These are phyloP conservation scores for Hippopotamus amphibius DNA, from an alignment of 2,113 vertebrate genomes.

Conservation along the genomic window DNA sequence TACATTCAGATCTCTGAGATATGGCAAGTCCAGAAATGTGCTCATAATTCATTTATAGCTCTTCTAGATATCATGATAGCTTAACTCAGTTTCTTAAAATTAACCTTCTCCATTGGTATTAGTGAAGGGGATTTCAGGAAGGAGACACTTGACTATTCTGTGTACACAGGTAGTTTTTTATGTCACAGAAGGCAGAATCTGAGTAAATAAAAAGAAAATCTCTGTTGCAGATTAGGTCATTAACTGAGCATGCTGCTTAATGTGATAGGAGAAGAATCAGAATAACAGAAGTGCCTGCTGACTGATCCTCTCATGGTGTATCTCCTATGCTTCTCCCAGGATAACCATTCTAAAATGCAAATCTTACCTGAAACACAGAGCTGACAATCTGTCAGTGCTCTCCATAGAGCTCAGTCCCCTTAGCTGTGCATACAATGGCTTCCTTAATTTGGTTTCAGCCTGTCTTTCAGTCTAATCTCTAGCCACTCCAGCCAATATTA, in stretches of 20 bases:
- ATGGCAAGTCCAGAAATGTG: neutral
- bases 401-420: no score
- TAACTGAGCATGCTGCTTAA: neutral
- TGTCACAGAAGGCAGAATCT: neutral
- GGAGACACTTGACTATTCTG: neutral
- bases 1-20: neutral
- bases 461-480: neutral
- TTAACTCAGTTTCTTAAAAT: slow-evolving; percentile 56
- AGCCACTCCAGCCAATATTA: neutral
- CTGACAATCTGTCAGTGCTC: neutral
- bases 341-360: neutral
- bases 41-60: slow-evolving; percentile 58
- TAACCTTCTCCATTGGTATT: slow-evolving; percentile 45
- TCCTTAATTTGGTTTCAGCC: neutral
- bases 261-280: neutral
- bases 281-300: neutral
- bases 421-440: neutral
- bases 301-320: neutral
- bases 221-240: neutral
- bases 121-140: slow-evolving; percentile 55
- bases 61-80: neutral
- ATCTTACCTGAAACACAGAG: neutral
- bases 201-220: neutral
- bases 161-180: neutral
- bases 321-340: neutral